These are phyloP conservation scores for Nipponacmea schrenckii DNA, from an alignment of 2,888 invertebrate species.

Conservation along the genomic window DNA sequence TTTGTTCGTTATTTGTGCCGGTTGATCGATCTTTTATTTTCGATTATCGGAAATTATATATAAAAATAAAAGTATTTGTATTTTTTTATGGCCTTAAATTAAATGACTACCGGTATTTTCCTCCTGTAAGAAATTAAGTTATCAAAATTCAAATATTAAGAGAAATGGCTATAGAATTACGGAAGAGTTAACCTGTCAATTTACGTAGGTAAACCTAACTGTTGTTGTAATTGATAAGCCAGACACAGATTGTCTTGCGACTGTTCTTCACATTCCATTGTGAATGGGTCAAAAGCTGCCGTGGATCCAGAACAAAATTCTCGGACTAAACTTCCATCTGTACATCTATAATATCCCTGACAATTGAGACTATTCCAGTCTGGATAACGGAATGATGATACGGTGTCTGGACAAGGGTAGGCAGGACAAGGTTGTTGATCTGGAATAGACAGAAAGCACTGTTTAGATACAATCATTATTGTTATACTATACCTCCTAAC, in stretches of 20 bases:
- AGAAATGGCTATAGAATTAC: too few species aligned
- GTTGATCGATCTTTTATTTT: too few species aligned
- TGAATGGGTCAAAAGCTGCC: not conserved
- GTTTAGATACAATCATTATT: too few species aligned
- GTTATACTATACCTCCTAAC: too few species aligned
- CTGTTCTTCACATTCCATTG: constrained; percentile 2
- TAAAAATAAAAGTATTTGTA: too few species aligned
- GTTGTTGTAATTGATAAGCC: not conserved
- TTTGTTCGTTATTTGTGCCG: too few species aligned
- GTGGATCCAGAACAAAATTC: not conserved
- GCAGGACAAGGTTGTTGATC: not conserved
- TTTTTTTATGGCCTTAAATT: too few species aligned
- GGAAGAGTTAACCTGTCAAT: not conserved
- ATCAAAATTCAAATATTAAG: too few species aligned
- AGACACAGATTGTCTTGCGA: not conserved
- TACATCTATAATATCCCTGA: not conserved
- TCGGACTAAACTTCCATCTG: not conserved
- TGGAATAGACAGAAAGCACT: not conserved
- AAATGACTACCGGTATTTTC: too few species aligned
- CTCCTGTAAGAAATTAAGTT: too few species aligned
- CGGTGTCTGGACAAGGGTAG: not conserved
- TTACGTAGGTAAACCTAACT: not conserved
- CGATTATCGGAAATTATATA: too few species aligned
- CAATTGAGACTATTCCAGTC: constrained; percentile 1
- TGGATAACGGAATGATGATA: not conserved